Evolutionary conservation across 2,888 invertebrate species (phyloP).

Genomic region (Heterodera filipjevi): DNA sequence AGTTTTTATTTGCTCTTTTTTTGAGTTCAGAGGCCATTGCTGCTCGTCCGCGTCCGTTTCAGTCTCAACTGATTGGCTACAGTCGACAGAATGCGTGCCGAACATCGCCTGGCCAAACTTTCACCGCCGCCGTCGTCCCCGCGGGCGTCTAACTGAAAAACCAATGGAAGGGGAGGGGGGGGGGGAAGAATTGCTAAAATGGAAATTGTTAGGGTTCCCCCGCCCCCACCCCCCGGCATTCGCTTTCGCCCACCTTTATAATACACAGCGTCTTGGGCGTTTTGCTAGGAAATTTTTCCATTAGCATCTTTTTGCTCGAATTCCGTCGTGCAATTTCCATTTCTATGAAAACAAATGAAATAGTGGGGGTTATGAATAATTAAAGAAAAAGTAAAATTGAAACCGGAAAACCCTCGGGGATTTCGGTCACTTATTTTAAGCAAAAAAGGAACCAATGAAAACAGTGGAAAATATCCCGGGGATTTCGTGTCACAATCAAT

Average conservation of each 20-base stretch:
- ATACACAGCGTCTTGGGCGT: not conserved
- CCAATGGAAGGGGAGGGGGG: no score
- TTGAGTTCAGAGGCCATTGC: slow-evolving; percentile 16
- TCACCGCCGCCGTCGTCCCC: not conserved
- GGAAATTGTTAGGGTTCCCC: no score
- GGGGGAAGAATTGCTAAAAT: no score
- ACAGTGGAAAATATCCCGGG: no score
- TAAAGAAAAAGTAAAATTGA: no score
- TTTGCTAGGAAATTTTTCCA: not conserved
- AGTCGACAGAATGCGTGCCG: slow-evolving; percentile 14
- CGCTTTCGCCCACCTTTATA: not conserved
- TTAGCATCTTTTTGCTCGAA: slow-evolving; percentile 4
- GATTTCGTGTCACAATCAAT: no score
- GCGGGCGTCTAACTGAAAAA: not conserved
- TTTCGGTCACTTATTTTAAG: no score
- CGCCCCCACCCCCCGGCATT: no score
- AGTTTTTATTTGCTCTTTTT: not conserved
- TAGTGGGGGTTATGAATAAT: no score
- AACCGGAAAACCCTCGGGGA: no score
- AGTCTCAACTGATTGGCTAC: slow-evolving; percentile 25
- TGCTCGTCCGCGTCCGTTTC: slow-evolving; percentile 16
- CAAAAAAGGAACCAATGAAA: no score
- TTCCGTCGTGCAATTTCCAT: slow-evolving; percentile 4
- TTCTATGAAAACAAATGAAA: not conserved
- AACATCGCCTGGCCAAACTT: slow-evolving; percentile 18